Percentiles rank a stretch among this genome's conserved stretches.
Evolutionary conservation across 2,888 invertebrate genomes (phyloP).

Genomic region (Linyphia triangularis): DNA sequence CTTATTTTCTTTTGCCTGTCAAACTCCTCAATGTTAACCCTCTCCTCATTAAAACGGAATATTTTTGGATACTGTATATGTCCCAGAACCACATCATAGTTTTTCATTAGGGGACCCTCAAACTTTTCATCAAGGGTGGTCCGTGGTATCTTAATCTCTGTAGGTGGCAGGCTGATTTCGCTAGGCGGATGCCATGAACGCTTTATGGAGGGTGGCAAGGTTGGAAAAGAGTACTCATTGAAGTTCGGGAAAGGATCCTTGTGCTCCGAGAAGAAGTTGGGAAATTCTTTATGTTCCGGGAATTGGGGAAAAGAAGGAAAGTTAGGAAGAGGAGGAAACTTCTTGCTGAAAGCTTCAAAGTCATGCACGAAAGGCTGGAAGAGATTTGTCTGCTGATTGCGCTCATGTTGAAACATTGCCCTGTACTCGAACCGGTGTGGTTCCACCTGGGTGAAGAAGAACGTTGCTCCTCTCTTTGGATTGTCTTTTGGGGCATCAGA

Average conservation of each 20-base stretch:
- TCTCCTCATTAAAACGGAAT: conserved; percentile 76
- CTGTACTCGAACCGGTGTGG: conserved; percentile 76
- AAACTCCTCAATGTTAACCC: conserved; percentile 75
- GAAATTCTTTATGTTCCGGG: conserved; percentile 4
- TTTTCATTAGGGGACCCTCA: conserved; percentile 51
- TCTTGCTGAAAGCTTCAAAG: conserved; percentile 52
- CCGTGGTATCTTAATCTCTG: background rate
- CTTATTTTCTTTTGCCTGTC: conserved; percentile 73
- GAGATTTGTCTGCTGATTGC: conserved; percentile 4
- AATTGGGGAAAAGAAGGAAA: conserved; percentile 59
- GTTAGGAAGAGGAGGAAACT: conserved; percentile 61
- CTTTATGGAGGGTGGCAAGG: conserved; percentile 56
- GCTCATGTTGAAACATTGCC: conserved; percentile 73
- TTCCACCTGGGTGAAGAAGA: conserved; percentile 76
- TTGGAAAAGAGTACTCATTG: conserved; percentile 52
- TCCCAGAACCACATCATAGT: conserved; percentile 63
- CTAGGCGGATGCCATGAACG: conserved; percentile 41
- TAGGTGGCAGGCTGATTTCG: conserved; percentile 7
- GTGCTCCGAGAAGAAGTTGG: conserved; percentile 50
- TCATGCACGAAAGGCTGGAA: conserved; percentile 67
- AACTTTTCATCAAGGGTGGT: conserved; percentile 30
- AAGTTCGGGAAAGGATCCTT: conserved; percentile 55
- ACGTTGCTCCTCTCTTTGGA: conserved; percentile 62
- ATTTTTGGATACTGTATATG: conserved; percentile 73
- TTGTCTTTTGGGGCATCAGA: conserved; percentile 45